Base-by-base conservation (phyloP, 2,888 invertebrate genomes). In the Tanytarsus gracilentus region DNA sequence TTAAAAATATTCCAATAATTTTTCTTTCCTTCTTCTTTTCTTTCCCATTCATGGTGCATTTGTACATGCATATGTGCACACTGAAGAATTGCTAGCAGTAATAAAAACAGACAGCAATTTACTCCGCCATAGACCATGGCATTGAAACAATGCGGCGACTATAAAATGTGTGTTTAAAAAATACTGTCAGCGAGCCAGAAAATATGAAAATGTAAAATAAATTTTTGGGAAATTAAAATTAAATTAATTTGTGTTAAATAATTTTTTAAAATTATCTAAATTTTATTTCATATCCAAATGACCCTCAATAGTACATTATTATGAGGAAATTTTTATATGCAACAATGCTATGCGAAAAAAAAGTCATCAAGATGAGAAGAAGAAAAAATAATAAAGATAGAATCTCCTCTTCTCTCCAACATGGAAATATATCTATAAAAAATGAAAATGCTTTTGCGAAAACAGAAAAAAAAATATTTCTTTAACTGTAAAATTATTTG, bases 1-100 rank as follows among this genome's bases (percentile, higher is more conserved):
- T 25, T 16, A 49, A 49, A 49, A 27, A 26, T 49, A 49, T 49
- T 49, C 27, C 49, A 49, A 49, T 49, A 49, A 49, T 49, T 49
- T 49, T 30, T n/a, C n/a, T n/a, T n/a, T n/a, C n/a, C 33, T 44
- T 44, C 44, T 33, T n/a, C n/a, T 33, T 33, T 11, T 11, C 33
- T 11, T 33, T 33, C 40, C n/a, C n/a, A 26, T 11, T 49, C 26
- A 27, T 26, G 25, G 49, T 25, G 30, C 9, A 30, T 30, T n/a
- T n/a, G n/a, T n/a, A n/a, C n/a, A 44, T 23, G 49, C 5, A 49
- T 26, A 14, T 26, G 6, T 8, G 27, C 23, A 44, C 14, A 49
- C 25, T 26, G 27, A 49, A 49, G 30, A 49, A 25, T 49, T 49
- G 14, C 49, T 27, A 49, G 6, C 25, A 49, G 14, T 25, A 44